Base-by-base conservation (phyloP, 2,113 vertebrate species). In the Saguinus midas region DNA sequence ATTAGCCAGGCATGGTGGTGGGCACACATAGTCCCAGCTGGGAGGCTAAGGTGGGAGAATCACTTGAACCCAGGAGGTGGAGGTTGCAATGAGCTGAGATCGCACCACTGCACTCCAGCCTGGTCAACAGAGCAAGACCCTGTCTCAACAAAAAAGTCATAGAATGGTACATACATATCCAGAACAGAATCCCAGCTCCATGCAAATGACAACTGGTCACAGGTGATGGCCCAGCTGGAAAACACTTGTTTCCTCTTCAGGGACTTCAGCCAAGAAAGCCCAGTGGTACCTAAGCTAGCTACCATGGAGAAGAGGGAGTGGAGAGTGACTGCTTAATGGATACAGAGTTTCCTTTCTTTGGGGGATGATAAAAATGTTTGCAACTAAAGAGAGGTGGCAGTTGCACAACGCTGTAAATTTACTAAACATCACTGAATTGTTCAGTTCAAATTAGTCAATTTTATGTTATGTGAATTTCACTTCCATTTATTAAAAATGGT, bases 291-390 rank as follows among this genome's bases (percentile, higher is more conserved):
- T 9, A 45, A 40, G 32, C 37, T 40, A 50, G 11, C 86, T 21
- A 16, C 17, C 1, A 2, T 0, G 55, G 68, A 43, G 40, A 7
- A 50, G 11, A 35, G 29, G 45, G 29, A n/a, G 6, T 14, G 2
- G 5, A 35, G 45, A 32, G 32, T 43, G 73, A 29, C n/a, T 40
- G 45, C 55, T 43, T n/a, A 27, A 29, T 1, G 37, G 66, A 40
- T 20, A 35, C 17, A 11, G 37, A 29, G 61, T 52, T 43, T 58
- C 84, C 72, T 80, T 18, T 18, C 52, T 16, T 52, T 52, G 52
- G 1, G 85, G 43, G 13, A 29, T 32, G 18, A 11, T 9, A 70
- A 35, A 25, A 45, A 43, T 68, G 23, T 35, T 5, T 58, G 40
- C 43, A 91, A 73, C 64, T 27, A 66, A 61, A 75, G 0, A 48